Conservation (phyloP, 2,797 vertebrate genomes). For the Oreortyx pictus region DNA sequence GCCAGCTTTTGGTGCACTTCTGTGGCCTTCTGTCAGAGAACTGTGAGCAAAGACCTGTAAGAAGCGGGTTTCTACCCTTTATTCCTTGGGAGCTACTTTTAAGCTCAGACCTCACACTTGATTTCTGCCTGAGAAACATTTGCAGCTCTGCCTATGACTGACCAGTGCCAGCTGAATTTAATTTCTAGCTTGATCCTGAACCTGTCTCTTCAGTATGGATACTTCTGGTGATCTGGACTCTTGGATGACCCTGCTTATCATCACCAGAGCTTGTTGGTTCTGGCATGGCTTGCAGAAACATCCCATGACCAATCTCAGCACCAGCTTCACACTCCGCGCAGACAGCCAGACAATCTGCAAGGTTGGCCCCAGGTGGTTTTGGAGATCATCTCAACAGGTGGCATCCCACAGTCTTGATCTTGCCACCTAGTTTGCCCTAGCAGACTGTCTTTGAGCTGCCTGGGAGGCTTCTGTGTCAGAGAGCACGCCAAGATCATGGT, state of each 20-base stretch:
- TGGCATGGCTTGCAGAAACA: neutral
- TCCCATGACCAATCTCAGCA: fast-evolving
- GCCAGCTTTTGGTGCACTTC: neutral
- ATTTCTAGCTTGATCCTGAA: neutral
- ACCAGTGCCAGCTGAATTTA: neutral
- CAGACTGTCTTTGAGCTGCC: neutral
- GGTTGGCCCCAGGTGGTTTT: neutral
- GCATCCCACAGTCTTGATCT: neutral
- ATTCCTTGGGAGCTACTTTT: neutral
- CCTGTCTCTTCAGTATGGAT: neutral
- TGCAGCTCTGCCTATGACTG: neutral
- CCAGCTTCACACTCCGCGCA: neutral
- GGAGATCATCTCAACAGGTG: neutral
- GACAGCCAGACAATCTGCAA: neutral
- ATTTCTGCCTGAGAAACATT: neutral
- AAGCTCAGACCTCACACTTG: neutral
- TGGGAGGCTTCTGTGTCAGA: neutral
- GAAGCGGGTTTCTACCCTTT: neutral
- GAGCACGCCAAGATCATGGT: neutral
- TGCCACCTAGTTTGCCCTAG: neutral
- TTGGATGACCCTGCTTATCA: neutral
- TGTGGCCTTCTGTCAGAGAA: neutral
- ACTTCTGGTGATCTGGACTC: neutral
- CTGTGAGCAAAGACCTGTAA: neutral
- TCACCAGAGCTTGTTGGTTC: neutral